Evolutionary conservation across 2,113 vertebrate genomes (phyloP).

Genomic region (Electrona antarctica): DNA sequence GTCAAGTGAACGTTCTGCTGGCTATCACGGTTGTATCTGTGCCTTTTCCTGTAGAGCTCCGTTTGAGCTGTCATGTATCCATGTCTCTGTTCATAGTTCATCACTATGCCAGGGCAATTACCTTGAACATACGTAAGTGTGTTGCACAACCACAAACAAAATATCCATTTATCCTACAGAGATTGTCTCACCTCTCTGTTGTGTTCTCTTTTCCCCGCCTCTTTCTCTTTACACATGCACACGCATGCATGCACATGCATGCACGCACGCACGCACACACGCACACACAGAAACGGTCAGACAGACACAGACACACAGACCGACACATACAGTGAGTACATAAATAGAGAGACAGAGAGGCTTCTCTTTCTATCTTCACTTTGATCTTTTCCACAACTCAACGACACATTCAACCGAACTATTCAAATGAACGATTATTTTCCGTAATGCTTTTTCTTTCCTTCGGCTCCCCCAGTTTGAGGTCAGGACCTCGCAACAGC

Average conservation of each 20-base stretch:
- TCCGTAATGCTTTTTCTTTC: constrained; percentile 30
- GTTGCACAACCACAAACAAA: background rate
- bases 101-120: constrained; percentile 2
- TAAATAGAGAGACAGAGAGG: too few species aligned
- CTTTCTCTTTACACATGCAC: background rate
- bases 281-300: background rate
- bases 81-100: constrained; percentile 10
- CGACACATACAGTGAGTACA: too few species aligned
- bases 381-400: too few species aligned
- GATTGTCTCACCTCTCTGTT: constrained; percentile 2
- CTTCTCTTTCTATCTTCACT: too few species aligned
- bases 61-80: constrained; percentile 10
- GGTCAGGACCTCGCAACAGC: constrained; percentile 67
- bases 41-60: background rate
- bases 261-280: background rate
- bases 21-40: background rate
- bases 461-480: constrained; percentile 46
- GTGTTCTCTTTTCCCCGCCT: background rate
- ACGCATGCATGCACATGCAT: background rate
- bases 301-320: too few species aligned
- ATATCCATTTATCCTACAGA: background rate
- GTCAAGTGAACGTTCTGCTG: constrained; percentile 4
- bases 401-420: constrained; percentile 1
- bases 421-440: constrained; percentile 11
- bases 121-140: constrained; percentile 17